Base-by-base conservation (phyloP, 2,797 vertebrate genomes). In the Eurystomus glaucurus region DNA sequence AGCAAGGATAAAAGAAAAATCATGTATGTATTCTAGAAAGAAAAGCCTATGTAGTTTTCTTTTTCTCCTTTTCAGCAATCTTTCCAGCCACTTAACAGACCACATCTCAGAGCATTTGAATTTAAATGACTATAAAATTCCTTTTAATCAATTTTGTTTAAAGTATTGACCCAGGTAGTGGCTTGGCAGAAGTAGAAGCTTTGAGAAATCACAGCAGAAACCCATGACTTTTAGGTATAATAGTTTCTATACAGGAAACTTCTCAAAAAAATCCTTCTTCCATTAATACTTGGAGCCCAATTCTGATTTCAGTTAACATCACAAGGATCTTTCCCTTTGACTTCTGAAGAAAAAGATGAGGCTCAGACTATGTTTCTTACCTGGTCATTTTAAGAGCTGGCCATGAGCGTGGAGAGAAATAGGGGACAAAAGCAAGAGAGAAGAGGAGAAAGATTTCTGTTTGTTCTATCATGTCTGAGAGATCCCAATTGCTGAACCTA, bases 1-100 rank as follows among this genome's bases (percentile, higher is more conserved):
- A 23, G 52, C 83, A 89, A 79, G 86, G 45, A 70, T 82, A 54
- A 97, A 96, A 93, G 74, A 35, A 92, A 78, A 91, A 81, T 41
- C 11, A 4, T 21, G 17, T 31, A 78, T 54, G 43, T 43, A 29
- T 62, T 88, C 77, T 78, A 61, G 37, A 70, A 85, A 70, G n/a
- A 95, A 93, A 92, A 77, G 21, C 21, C 20, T 93, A 61, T 77
- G 68, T 65, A n/a, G 20, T 87, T 74, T 81, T 75, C 15, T 61
- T 71, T 66, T 70, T 48, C 66, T 60, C 35, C 65, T 81, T 79
- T 91, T 92, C 45, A 87, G 54, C 60, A 94, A 48, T 33, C 51
- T 91, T 94, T 97, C 55, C 46, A 84, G 64, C 43, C 28, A 87
- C 11, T 68, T 62, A 90, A 68, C n/a, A 78, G 76, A 91, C 58